phyloP scores from a whole-genome alignment of 2,888 invertebrate species.

The Pterostichus niger region DNA sequence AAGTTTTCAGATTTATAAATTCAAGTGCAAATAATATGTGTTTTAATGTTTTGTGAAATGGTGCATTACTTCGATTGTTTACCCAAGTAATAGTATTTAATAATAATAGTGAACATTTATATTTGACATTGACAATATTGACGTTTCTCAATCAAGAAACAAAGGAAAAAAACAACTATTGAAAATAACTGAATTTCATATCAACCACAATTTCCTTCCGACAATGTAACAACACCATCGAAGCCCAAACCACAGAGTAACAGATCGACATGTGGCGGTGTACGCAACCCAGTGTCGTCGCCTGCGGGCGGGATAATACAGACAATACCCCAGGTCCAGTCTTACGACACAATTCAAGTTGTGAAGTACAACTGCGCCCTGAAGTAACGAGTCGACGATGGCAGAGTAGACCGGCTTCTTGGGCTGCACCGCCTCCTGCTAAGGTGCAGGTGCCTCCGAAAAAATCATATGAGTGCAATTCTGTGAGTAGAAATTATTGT shows the following conservation, averaged over 20 bases:
- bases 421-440: constrained; percentile 71
- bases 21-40: too few species aligned
- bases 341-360: constrained; percentile 11
- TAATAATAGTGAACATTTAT: too few species aligned
- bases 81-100: too few species aligned
- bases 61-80: too few species aligned
- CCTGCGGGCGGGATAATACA: neutral
- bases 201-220: neutral
- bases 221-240: constrained; percentile 24
- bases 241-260: neutral
- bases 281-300: constrained; percentile 35
- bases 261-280: constrained; percentile 55
- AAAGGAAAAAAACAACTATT: too few species aligned
- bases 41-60: too few species aligned
- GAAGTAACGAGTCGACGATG: constrained; percentile 69
- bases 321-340: constrained; percentile 3
- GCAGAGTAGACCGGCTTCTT: constrained; percentile 73
- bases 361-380: constrained; percentile 30
- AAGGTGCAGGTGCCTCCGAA: constrained; percentile 9
- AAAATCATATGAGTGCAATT: constrained; percentile 47
- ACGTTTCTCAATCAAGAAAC: too few species aligned
- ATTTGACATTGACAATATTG: too few species aligned
- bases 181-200: too few species aligned
- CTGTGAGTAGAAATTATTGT: constrained; percentile 35
- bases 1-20: neutral